phyloP scores from a whole-genome alignment of 2,888 invertebrate genomes.

The Desoria tigrina region DNA sequence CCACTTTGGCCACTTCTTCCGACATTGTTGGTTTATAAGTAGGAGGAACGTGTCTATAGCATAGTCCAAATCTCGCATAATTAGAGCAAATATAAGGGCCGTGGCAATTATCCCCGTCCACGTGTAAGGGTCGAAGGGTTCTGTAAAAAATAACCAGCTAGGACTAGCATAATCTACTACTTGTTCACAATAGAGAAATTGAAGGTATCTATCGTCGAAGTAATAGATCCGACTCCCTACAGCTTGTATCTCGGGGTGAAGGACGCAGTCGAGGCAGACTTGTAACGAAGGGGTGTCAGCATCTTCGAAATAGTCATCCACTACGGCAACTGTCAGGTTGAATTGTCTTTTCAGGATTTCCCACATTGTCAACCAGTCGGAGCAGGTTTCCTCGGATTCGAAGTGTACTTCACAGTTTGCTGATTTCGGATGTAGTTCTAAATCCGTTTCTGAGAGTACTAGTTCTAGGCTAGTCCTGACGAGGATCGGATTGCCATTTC shows the following conservation, averaged over 20 bases:
- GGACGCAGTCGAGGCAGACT: conserved; percentile 4
- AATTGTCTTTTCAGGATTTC: not conserved
- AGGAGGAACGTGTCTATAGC: no score
- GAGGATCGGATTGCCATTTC: no score
- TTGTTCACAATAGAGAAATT: conserved; percentile 3
- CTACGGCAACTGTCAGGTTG: not conserved
- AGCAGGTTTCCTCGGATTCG: not conserved
- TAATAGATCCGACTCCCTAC: not conserved
- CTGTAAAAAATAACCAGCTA: not conserved
- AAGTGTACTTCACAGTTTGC: not conserved
- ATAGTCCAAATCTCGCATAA: not conserved
- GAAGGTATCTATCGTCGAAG: conserved; percentile 6
- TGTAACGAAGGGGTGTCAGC: not conserved
- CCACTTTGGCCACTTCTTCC: not conserved
- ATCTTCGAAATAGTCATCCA: conserved; percentile 6
- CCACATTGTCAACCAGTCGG: conserved; percentile 5
- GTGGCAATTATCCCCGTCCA: not conserved
- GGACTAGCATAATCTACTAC: not conserved
- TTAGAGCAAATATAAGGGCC: not conserved
- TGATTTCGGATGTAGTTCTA: not conserved
- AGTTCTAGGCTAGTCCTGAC: no score
- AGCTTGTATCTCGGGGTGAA: no score
- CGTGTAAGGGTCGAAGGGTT: conserved; percentile 7
- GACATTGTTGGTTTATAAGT: not conserved
- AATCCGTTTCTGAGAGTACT: no score